Conservation (phyloP, 2,113 vertebrate species). For the Passer domesticus region DNA sequence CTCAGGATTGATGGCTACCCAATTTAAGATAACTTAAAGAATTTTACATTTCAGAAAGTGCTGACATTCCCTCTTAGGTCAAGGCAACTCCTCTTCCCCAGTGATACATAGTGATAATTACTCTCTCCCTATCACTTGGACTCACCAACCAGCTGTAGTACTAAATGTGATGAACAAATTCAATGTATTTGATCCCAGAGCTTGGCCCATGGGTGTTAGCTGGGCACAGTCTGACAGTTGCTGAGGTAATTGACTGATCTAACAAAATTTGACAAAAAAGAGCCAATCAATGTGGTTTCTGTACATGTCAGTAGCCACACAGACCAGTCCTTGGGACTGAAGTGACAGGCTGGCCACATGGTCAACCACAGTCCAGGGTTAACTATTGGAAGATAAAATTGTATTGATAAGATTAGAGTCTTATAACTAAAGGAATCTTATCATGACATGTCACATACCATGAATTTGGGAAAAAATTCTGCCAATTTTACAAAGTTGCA, state of each 20-base stretch:
- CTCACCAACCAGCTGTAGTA: rapidly evolving
- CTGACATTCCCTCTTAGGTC: background rate
- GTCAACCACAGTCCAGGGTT: background rate
- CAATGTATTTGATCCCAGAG: background rate
- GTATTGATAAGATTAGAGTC: background rate
- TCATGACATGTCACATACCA: background rate
- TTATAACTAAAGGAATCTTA: background rate
- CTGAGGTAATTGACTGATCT: background rate
- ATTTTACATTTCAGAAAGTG: background rate
- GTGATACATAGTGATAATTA: rapidly evolving
- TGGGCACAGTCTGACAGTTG: background rate
- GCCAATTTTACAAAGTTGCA: background rate
- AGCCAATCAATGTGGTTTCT: rapidly evolving
- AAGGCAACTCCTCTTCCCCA: background rate
- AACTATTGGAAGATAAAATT: background rate
- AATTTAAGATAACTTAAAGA: background rate
- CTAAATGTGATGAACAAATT: background rate
- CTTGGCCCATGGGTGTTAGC: too few species aligned
- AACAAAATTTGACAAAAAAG: background rate
- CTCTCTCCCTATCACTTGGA: background rate
- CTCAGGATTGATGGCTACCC: background rate
- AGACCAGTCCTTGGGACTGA: background rate
- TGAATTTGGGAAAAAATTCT: background rate
- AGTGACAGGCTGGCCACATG: background rate
- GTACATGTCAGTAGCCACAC: rapidly evolving